Evolutionary conservation across 1,140 invertebrate species (phyloP), one percentile per base, ranked within the genome.

Genomic region (Chironomus tepperi): DNA sequence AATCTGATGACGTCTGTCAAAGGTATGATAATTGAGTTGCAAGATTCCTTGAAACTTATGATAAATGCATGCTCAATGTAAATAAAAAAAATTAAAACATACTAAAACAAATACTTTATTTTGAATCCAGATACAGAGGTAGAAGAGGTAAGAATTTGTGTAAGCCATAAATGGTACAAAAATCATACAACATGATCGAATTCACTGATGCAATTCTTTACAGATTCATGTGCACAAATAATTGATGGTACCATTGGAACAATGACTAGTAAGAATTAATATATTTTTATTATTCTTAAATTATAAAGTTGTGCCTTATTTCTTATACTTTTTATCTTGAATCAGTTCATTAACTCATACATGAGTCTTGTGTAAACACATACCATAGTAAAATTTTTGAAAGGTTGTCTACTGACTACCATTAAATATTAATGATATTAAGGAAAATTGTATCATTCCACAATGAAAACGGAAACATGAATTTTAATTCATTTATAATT

Each of bases 231-330:
- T 12, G 93, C 93, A 0, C 94, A 96, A 83, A 96, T 96, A 77
- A 91, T 91, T 21, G 93, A 96, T 79, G 94, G 94, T 6, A 95
- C 93, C n/a, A 89, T 95, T 74, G 93, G 91, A 7, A 93, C 93
- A 15, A 96, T 95, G 94, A 95, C 93, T 19, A 21, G 65, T 70
- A 70, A 70, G 19, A 70, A 10, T 21, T 70, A 16, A 70, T 2
- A 34, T 34, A 34, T 34, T 34, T 34, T 34, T 5, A 34, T 34
- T 34, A 2, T 34, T 34, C 24, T 34, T 5, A 34, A 2, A 34
- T 34, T 5, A 5, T 34, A 2, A 34, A 34, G 24, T 34, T 2
- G 5, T 34, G 24, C 24, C 5, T 34, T 2, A 34, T 34, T 34
- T 34, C 24, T 34, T 34, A 34, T 34, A 34, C 5, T 34, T 2